A percentile compares a stretch with the other conserved stretches of the same genome.
phyloP scores from a whole-genome alignment of 2,797 vertebrate species.

The Cuniculus paca region DNA sequence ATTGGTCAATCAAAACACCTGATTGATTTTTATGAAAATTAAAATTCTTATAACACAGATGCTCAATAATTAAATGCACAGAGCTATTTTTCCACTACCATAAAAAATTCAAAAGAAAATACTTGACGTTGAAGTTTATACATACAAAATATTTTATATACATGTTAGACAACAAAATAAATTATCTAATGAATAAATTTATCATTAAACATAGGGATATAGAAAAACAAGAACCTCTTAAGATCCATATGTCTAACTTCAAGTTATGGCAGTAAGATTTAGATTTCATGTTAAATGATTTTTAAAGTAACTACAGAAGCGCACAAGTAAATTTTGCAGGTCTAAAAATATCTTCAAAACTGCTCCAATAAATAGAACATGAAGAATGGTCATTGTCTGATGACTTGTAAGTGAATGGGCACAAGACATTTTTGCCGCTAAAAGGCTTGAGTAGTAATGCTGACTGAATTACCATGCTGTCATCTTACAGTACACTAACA shows the following conservation, averaged over 20 bases:
- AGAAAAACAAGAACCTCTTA: background rate
- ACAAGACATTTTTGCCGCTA: background rate
- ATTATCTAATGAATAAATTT: background rate
- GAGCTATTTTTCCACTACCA: background rate
- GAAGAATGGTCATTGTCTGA: background rate
- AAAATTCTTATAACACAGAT: background rate
- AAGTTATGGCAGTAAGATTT: background rate
- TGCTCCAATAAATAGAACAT: background rate
- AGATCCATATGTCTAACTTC: background rate
- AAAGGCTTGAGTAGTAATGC: background rate
- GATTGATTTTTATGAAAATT: constrained; percentile 28
- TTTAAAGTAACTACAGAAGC: background rate
- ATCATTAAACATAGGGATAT: background rate
- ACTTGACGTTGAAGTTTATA: background rate
- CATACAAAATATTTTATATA: background rate
- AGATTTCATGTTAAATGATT: background rate
- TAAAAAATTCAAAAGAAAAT: constrained; percentile 16
- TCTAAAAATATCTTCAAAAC: background rate
- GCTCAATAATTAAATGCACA: background rate
- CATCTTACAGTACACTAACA: background rate
- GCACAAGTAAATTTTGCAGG: background rate
- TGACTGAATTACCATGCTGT: background rate
- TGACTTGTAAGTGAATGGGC: background rate
- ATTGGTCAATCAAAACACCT: background rate
- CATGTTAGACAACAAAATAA: background rate